These are phyloP conservation scores for Entomobrya multifasciata DNA, from an alignment of 2,888 invertebrate genomes.

Conservation along the genomic window DNA sequence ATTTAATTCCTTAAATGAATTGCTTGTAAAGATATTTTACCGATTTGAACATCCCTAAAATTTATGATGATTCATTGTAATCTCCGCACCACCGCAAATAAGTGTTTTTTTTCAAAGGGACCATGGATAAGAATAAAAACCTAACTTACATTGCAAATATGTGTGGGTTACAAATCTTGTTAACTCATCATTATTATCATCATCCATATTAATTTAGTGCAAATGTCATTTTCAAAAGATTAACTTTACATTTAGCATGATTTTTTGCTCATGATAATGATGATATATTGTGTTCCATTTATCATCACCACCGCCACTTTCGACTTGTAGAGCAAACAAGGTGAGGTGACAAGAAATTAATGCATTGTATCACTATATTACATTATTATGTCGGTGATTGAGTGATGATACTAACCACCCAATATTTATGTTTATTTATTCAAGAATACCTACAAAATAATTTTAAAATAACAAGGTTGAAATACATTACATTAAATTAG, in stretches of 20 bases:
- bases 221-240: background rate
- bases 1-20: slow-evolving; percentile 6
- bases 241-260: no score
- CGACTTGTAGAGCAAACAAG: no score
- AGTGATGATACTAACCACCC: slow-evolving; percentile 39
- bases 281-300: background rate
- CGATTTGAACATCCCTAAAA: slow-evolving; percentile 31
- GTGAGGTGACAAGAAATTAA: background rate
- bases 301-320: background rate
- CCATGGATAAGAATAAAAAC: no score
- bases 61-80: no score
- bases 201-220: background rate
- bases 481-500: no score
- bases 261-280: background rate
- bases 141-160: no score
- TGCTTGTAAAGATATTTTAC: background rate
- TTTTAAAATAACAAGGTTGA: slow-evolving; percentile 25
- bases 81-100: no score
- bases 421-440: slow-evolving; percentile 32
- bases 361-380: background rate
- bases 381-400: background rate
- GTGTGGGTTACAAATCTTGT: background rate
- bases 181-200: slow-evolving; percentile 1
- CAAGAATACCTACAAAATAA: slow-evolving; percentile 10
- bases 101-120: no score